These are phyloP conservation scores for Ips typographus DNA, from an alignment of 1,140 invertebrate species.

Conservation along the genomic window DNA sequence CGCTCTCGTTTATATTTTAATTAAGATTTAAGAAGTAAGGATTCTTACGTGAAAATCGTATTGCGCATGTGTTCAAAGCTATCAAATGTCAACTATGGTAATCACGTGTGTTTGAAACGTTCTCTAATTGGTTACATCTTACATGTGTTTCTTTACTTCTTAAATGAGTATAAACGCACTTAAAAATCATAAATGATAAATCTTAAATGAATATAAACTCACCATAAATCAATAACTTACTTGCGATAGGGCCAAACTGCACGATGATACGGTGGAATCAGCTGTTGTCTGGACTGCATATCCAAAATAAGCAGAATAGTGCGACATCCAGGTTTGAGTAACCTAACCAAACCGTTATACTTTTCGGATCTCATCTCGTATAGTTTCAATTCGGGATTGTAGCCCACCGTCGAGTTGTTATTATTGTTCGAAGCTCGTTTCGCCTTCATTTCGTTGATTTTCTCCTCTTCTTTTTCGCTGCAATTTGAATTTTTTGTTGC, in stretches of 20 bases:
- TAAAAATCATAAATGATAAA: not conserved
- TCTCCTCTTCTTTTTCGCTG: constrained; percentile 78
- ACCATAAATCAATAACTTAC: constrained; percentile 56
- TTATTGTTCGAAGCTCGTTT: constrained; percentile 55
- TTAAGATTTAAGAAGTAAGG: too few relatives aligned
- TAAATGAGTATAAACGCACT: not conserved
- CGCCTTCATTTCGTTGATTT: constrained; percentile 64
- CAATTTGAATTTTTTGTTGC: constrained; percentile 4
- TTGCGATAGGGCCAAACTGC: constrained; percentile 94
- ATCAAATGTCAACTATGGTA: too few relatives aligned
- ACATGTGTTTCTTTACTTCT: not conserved
- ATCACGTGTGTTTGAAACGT: too few relatives aligned
- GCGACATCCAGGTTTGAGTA: constrained; percentile 93
- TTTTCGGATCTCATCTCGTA: constrained; percentile 94
- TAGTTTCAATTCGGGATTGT: constrained; percentile 72
- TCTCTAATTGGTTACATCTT: too few relatives aligned
- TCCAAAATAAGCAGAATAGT: constrained; percentile 91
- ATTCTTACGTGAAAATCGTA: too few relatives aligned
- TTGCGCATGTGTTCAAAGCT: too few relatives aligned
- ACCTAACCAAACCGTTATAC: constrained; percentile 89
- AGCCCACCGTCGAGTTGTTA: constrained; percentile 48
- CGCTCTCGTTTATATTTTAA: too few relatives aligned
- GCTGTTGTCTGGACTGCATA: constrained; percentile 78
- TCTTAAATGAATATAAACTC: too few relatives aligned
- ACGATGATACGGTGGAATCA: constrained; percentile 89